These are phyloP conservation scores for Epirrita christyi DNA, from an alignment of 2,888 invertebrate genomes.

Conservation along the genomic window DNA sequence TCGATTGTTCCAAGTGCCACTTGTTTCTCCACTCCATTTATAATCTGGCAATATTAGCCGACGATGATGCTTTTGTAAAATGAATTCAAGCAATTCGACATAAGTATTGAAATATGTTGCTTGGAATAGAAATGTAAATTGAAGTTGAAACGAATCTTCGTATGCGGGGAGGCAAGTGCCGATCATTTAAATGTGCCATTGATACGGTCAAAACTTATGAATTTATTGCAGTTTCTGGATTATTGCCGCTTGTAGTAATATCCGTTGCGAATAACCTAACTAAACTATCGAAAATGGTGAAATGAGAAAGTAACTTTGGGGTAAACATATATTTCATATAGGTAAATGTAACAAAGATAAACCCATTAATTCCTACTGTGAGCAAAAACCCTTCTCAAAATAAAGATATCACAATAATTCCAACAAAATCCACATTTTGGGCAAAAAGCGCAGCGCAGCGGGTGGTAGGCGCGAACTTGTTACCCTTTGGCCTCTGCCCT, in stretches of 20 bases:
- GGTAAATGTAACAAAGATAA: constrained; percentile 5
- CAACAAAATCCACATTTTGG: constrained; percentile 58
- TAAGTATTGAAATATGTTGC: constrained; percentile 34
- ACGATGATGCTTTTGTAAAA: constrained; percentile 10
- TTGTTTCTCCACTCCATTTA: constrained; percentile 52
- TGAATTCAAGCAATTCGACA: constrained; percentile 13
- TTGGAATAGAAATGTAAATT: constrained; percentile 41
- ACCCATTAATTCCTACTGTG: background rate
- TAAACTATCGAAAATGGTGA: background rate
- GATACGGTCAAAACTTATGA: constrained; percentile 48
- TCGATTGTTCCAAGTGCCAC: constrained; percentile 77
- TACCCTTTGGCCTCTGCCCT: constrained; percentile 69
- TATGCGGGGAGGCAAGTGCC: constrained; percentile 51
- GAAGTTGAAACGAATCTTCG: constrained; percentile 43
- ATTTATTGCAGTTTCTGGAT: constrained; percentile 37
- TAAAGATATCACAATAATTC: constrained; percentile 62
- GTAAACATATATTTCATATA: background rate
- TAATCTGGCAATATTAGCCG: constrained; percentile 30
- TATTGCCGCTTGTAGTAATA: constrained; percentile 41
- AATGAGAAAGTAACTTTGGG: constrained; percentile 5
- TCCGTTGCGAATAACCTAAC: constrained; percentile 26
- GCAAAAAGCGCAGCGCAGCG: constrained; percentile 63
- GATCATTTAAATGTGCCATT: constrained; percentile 51
- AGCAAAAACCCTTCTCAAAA: constrained; percentile 36
- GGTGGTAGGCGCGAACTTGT: constrained; percentile 73